phyloP scores from a whole-genome alignment of 2,113 vertebrate genomes.

The Paralichthys olivaceus region DNA sequence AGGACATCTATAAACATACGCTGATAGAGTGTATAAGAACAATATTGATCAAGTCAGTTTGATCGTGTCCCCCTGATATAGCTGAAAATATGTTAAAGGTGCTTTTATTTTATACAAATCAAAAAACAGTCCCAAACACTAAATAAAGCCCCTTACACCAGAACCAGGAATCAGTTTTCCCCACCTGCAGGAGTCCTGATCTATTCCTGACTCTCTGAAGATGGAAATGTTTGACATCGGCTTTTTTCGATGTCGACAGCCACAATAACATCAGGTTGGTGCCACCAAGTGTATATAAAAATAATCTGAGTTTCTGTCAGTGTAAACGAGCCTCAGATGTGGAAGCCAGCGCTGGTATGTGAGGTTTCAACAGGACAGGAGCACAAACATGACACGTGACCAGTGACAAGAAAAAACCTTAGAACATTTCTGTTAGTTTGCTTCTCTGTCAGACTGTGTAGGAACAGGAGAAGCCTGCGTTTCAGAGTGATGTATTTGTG shows the following conservation, averaged over 20 bases:
- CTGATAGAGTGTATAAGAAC: too few relatives aligned
- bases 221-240: neutral
- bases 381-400: constrained; percentile 26
- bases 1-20: too few relatives aligned
- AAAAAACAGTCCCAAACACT: too few relatives aligned
- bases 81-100: too few relatives aligned
- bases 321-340: constrained; percentile 23
- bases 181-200: constrained; percentile 18
- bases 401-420: too few relatives aligned
- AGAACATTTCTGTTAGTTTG: constrained; percentile 9
- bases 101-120: too few relatives aligned
- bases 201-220: constrained; percentile 22
- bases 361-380: constrained; percentile 21
- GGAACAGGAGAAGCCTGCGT: neutral
- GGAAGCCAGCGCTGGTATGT: constrained; percentile 9
- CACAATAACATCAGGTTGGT: constrained; percentile 15
- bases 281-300: constrained; percentile 17
- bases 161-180: neutral
- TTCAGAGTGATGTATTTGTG: constrained; percentile 11
- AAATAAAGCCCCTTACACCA: neutral
- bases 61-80: too few relatives aligned
- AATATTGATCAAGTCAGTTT: too few relatives aligned
- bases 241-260: constrained; percentile 14
- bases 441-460: neutral
- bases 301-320: constrained; percentile 32